phyloP scores from a whole-genome alignment of 2,888 invertebrate species.

The Lobophora halterata region DNA sequence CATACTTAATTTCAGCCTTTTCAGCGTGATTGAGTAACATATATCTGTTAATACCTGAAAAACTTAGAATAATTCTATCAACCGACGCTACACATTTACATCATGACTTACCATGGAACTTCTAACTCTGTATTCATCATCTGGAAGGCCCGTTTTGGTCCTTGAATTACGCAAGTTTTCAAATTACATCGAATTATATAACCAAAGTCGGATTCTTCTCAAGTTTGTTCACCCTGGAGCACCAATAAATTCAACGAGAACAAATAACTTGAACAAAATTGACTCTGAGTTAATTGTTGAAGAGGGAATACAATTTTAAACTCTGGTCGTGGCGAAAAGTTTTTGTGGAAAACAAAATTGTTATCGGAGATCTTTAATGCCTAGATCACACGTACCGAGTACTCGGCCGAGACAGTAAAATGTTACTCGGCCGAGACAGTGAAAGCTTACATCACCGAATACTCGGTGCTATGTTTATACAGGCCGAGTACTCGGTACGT shows the following conservation, averaged over 20 bases:
- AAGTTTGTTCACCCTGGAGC: slow-evolving; percentile 53
- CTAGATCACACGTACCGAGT: too few relatives aligned
- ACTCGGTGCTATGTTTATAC: too few relatives aligned
- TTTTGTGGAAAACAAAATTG: slow-evolving; percentile 30
- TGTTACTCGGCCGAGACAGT: too few relatives aligned
- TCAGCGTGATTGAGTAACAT: too few relatives aligned
- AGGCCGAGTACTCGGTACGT: too few relatives aligned
- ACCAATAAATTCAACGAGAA: slow-evolving; percentile 67
- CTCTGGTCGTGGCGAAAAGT: slow-evolving; percentile 41
- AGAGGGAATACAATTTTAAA: slow-evolving; percentile 55
- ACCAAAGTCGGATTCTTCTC: slow-evolving; percentile 55
- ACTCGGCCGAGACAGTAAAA: too few relatives aligned
- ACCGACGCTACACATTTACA: too few relatives aligned
- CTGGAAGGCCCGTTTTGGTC: slow-evolving; percentile 34
- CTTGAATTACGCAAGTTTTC: slow-evolving; percentile 53
- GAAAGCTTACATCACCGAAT: too few relatives aligned
- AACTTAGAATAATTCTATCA: too few relatives aligned
- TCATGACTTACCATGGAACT: slow-evolving; percentile 15
- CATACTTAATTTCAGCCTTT: too few relatives aligned
- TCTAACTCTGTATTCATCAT: slow-evolving; percentile 29
- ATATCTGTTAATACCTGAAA: too few relatives aligned
- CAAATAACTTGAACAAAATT: slow-evolving; percentile 68
- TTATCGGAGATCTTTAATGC: too few relatives aligned
- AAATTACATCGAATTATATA: slow-evolving; percentile 62
- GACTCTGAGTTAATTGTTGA: slow-evolving; percentile 60